Evolutionary conservation across 2,888 invertebrate species (phyloP).

Genomic region (Prosapia bicincta): DNA sequence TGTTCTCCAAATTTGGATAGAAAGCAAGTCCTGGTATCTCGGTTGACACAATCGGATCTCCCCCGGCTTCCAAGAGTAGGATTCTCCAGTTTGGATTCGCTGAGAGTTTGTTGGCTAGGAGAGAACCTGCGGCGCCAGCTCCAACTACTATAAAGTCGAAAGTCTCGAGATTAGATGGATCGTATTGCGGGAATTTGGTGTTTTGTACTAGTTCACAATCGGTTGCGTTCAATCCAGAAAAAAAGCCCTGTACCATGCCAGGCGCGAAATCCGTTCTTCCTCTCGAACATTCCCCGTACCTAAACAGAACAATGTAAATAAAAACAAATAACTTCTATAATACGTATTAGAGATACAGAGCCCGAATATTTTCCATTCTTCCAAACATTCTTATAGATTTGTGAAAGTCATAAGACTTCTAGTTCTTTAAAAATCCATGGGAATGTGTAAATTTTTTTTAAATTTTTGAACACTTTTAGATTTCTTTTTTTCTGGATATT

Average conservation of each 20-base stretch:
- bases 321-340: no score
- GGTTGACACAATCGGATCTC: conserved; percentile 48
- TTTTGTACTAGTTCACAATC: neutral
- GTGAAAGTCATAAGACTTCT: no score
- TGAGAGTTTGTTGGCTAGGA: conserved; percentile 50
- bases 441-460: no score
- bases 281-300: neutral
- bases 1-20: conserved; percentile 42
- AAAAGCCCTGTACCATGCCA: neutral
- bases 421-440: no score
- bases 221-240: neutral
- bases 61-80: conserved; percentile 55
- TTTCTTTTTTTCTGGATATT: no score
- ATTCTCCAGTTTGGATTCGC: conserved; percentile 49
- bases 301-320: neutral
- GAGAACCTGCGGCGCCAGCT: conserved; percentile 51
- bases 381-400: no score
- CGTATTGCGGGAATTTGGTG: neutral
- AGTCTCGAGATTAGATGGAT: conserved; percentile 21
- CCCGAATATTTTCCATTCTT: no score
- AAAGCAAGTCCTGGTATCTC: conserved; percentile 47
- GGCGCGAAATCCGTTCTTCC: neutral
- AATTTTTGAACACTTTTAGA: no score
- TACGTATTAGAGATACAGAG: no score
- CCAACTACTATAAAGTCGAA: conserved; percentile 44